Percentiles rank a stretch among this genome's conserved stretches.
These are phyloP conservation scores for Gymnopithys bicolor DNA, from an alignment of 2,797 vertebrate genomes.

Conservation along the genomic window DNA sequence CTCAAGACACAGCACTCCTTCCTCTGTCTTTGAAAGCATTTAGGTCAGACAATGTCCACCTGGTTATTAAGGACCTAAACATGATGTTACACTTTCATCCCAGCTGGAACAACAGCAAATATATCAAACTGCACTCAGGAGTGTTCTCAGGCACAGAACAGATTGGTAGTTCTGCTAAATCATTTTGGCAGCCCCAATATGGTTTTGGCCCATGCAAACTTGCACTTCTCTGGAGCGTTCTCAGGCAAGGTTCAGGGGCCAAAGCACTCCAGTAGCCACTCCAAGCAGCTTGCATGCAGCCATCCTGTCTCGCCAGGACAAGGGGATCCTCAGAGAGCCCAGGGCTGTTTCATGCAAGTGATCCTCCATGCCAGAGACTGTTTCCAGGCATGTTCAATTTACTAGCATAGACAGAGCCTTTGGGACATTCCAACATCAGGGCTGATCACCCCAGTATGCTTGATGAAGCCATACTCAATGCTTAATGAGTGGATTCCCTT, in stretches of 20 bases:
- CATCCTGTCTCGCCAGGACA: neutral
- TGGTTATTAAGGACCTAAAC: neutral
- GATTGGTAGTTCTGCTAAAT: neutral
- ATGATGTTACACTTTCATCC: fast-evolving
- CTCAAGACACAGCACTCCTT: neutral
- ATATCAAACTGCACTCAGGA: fast-evolving
- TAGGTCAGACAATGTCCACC: neutral
- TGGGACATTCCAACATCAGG: neutral
- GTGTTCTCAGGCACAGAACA: neutral
- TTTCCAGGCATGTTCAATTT: neutral
- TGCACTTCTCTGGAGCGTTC: fast-evolving
- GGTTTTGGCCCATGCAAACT: neutral
- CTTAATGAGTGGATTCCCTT: neutral
- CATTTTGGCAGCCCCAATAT: fast-evolving
- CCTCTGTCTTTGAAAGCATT: neutral
- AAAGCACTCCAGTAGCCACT: neutral
- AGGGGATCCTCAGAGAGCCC: neutral
- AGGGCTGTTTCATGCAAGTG: neutral
- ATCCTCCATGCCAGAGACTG: neutral
- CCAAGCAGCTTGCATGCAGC: neutral
- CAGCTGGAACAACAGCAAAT: fast-evolving
- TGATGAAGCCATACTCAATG: neutral
- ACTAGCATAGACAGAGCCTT: neutral
- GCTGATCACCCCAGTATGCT: neutral
- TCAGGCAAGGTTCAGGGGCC: neutral